phyloP scores from a whole-genome alignment of 2,888 invertebrate species.

The Lobophora halterata region DNA sequence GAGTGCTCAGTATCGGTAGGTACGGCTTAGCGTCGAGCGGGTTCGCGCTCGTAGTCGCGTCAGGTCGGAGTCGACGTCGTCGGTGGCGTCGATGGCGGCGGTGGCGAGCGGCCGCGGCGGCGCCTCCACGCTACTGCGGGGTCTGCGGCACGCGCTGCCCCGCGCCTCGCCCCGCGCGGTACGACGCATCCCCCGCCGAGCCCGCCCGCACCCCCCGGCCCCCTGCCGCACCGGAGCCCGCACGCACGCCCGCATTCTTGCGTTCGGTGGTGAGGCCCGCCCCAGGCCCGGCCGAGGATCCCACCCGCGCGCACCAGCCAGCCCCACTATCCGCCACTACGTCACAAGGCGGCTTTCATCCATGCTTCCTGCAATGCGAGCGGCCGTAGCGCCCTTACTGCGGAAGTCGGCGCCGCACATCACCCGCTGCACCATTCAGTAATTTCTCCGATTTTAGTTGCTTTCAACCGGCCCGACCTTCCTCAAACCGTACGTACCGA shows the following conservation, averaged over 20 bases:
- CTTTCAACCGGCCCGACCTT: constrained; percentile 24
- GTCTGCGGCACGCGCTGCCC: constrained; percentile 75
- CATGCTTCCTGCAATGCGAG: constrained; percentile 40
- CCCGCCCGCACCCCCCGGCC: constrained; percentile 43
- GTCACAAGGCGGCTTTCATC: constrained; percentile 40
- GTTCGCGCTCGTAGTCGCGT: constrained; percentile 54
- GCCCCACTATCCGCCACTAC: constrained; percentile 44
- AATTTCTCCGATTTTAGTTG: constrained; percentile 18
- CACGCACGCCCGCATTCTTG: constrained; percentile 78
- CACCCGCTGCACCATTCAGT: constrained; percentile 24
- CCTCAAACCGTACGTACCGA: constrained; percentile 25
- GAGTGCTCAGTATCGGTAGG: constrained; percentile 40
- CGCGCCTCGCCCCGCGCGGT: constrained; percentile 48
- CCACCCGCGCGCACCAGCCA: constrained; percentile 60
- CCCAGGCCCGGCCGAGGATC: constrained; percentile 38
- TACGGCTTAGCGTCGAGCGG: constrained; percentile 47
- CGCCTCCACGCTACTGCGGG: constrained; percentile 78
- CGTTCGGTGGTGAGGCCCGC: constrained; percentile 40
- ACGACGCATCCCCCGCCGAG: constrained; percentile 61
- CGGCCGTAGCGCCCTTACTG: constrained; percentile 34
- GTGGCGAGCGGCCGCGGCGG: constrained; percentile 70
- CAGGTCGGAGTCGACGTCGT: constrained; percentile 46
- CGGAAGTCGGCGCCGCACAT: constrained; percentile 31
- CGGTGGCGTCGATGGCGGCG: constrained; percentile 44
- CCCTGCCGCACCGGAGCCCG: constrained; percentile 55